Conservation (phyloP, 2,797 vertebrate genomes). For the Euphonia xanthogaster region DNA sequence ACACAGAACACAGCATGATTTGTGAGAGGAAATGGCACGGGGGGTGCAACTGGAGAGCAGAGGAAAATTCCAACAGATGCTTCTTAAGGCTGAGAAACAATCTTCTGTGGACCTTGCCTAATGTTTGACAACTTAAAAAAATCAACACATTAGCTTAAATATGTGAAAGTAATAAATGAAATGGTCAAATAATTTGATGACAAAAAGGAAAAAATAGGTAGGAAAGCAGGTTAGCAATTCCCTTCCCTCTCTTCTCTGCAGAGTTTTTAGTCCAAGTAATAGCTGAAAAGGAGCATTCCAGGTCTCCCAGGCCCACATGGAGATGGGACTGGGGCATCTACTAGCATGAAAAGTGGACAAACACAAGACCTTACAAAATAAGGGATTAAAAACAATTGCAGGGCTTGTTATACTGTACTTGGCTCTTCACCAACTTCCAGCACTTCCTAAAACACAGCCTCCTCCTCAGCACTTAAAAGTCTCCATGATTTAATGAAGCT, state of each 20-base stretch:
- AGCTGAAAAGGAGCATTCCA: not conserved
- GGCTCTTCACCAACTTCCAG: not conserved
- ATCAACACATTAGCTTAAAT: not conserved
- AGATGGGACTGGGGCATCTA: not conserved
- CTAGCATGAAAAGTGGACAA: not conserved
- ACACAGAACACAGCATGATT: not conserved
- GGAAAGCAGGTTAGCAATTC: fast-evolving
- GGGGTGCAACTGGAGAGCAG: not conserved
- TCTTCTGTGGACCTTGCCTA: not conserved
- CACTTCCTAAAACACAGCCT: fast-evolving
- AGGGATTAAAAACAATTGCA: not conserved
- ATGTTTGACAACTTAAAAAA: not conserved
- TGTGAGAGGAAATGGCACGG: not conserved
- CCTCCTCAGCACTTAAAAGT: not conserved
- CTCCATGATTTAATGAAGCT: not conserved
- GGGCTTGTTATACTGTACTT: not conserved
- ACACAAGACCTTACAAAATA: not conserved
- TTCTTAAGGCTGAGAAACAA: not conserved
- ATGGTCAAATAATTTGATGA: not conserved
- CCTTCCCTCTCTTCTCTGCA: not conserved
- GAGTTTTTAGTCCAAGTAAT: not conserved
- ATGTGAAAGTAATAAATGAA: not conserved
- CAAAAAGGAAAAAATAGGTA: not conserved
- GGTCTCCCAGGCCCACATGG: not conserved
- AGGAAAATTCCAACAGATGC: not conserved